These are phyloP conservation scores for Heliconius hewitsoni DNA, from an alignment of 1,140 invertebrate species.

Conservation along the genomic window DNA sequence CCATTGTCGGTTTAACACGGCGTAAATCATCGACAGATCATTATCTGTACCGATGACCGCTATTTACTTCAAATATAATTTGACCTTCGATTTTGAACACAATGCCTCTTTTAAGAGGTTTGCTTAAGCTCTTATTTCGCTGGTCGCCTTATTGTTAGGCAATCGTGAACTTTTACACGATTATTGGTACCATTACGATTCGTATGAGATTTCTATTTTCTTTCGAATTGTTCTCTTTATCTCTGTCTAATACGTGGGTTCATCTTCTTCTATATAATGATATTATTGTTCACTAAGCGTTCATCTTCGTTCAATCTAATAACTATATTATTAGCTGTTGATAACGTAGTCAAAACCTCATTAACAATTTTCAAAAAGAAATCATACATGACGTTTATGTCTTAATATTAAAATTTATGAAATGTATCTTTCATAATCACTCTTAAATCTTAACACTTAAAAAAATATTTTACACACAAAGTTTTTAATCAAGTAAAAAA, in stretches of 20 bases:
- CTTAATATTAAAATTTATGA: too few species aligned
- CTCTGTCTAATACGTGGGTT: slow-evolving; percentile 41
- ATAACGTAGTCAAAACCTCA: background rate
- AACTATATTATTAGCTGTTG: background rate
- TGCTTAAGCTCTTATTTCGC: slow-evolving; percentile 48
- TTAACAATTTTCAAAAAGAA: background rate
- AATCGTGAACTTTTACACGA: slow-evolving; percentile 81
- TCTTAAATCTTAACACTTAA: background rate
- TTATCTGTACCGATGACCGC: slow-evolving; percentile 72
- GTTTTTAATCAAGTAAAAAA: too few species aligned
- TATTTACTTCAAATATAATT: slow-evolving; percentile 51
- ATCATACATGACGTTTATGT: background rate
- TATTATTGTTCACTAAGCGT: slow-evolving; percentile 73
- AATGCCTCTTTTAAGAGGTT: slow-evolving; percentile 52
- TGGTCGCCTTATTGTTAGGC: slow-evolving; percentile 69
- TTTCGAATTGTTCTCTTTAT: slow-evolving; percentile 60
- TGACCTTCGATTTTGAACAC: slow-evolving; percentile 46
- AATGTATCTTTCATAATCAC: too few species aligned
- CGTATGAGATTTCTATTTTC: slow-evolving; percentile 81
- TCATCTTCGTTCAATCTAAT: background rate
- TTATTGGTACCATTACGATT: slow-evolving; percentile 78
- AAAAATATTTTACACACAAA: slow-evolving; percentile 9
- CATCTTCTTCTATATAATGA: slow-evolving; percentile 61
- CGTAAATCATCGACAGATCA: slow-evolving; percentile 79
- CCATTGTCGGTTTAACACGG: slow-evolving; percentile 76